Base-by-base conservation (phyloP, 2,113 vertebrate genomes). In the Channa argus region DNA sequence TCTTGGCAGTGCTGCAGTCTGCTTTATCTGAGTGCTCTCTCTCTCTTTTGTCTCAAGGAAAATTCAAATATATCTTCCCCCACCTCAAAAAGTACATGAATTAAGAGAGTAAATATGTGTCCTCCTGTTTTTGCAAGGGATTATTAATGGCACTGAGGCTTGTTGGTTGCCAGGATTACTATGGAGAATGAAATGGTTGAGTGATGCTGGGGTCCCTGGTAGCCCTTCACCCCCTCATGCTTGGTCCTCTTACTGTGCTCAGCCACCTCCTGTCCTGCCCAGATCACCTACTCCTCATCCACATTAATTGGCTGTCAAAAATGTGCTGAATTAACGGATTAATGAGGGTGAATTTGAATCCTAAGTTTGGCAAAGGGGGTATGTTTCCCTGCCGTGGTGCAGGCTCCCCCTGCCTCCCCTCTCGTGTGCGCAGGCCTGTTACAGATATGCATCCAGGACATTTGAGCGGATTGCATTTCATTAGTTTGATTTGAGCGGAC, bases 401-500 rank as follows among this genome's bases (percentile, higher is more conserved):
- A 70, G 83, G 49, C 87, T 79, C 77, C 80, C 89, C 82, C 71
- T 80, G 79, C 88, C 81, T 80, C 82, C 86, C 70, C 72, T 83
- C 84, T 83, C 91, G 93, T 90, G 80, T 91, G 78, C 92, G 95
- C 95, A 91, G 93, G 93, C 91, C 95, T 96, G 95, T 96, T 96
- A 96, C 95, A 95, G 95, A 96, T 96, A 93, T 92, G 96, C 95
- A 94, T 95, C 93, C 95, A 95, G 95, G 95, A 97, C 95, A 91
- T 96, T 95, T 95, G 95, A 97, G 96, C 91, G 95, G 94, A 94
- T 96, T 96, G 96, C 94, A 94, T 98, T 97, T 98, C 97, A 97
- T 98, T 98, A 98, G 96, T 96, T 93, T 95, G 95, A 99, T 98
- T 96, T 94, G 95, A 98, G 93, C 94, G 93, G 96, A 96, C 96